Conservation (phyloP, 2,113 vertebrate species). For the Hypomesus transpacificus region DNA sequence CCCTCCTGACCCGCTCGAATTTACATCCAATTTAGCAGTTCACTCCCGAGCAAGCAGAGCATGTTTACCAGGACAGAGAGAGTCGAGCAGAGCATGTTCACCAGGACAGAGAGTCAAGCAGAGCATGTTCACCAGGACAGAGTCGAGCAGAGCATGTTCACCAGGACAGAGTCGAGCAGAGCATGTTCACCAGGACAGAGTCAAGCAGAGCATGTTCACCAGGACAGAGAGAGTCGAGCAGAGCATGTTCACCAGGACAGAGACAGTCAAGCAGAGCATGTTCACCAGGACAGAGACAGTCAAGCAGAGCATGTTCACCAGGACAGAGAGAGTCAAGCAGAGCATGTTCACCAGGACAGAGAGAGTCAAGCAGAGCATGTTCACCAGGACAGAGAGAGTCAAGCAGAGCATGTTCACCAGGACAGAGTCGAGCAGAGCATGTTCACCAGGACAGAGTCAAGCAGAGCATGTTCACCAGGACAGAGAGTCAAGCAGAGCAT, state of each 20-base stretch:
- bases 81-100: conserved; percentile 1
- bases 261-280: not conserved
- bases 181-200: conserved; percentile 8
- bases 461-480: conserved; percentile 12
- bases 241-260: conserved; percentile 10
- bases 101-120: conserved; percentile 1
- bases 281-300: conserved; percentile 1
- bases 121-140: conserved; percentile 10
- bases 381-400: not conserved
- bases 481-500: not conserved
- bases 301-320: conserved; percentile 8
- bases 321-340: not conserved
- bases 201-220: conserved; percentile 4
- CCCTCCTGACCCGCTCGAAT: conserved; percentile 3
- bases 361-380: conserved; percentile 1
- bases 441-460: no score
- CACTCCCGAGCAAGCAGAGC: not conserved
- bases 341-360: conserved; percentile 9
- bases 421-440: no score
- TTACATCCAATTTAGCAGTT: not conserved
- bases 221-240: not conserved
- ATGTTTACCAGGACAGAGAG: conserved; percentile 6
- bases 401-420: conserved; percentile 8
- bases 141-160: no score
- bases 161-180: not conserved